Evolutionary conservation across 2,113 vertebrate species (phyloP).

Genomic region (Stigmatopora nigra): DNA sequence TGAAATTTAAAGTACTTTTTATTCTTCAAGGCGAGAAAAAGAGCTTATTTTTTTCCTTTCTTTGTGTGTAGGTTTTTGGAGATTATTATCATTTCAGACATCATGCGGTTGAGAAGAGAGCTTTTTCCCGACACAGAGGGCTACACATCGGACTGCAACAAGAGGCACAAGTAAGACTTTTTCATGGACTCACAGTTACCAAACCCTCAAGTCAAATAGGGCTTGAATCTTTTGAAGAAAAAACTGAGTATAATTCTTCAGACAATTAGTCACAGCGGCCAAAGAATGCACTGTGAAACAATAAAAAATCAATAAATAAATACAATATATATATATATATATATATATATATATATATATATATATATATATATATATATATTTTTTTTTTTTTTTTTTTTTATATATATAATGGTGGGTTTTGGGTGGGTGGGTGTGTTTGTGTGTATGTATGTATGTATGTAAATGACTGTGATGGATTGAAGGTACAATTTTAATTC

Average conservation of each 20-base stretch:
- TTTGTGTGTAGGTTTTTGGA: conserved; percentile 80
- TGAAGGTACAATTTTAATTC: not conserved
- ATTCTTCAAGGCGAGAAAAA: not conserved
- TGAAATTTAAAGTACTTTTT: not conserved
- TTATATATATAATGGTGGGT: too few relatives aligned
- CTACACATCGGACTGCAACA: conserved; percentile 75
- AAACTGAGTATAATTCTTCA: not conserved
- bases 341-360: too few relatives aligned
- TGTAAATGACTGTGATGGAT: not conserved
- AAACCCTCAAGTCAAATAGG: not conserved
- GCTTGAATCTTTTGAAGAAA: not conserved
- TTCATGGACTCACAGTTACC: conserved; percentile 21
- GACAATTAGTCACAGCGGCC: too few relatives aligned
- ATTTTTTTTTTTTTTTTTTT: too few relatives aligned
- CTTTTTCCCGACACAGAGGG: conserved; percentile 74
- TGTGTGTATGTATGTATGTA: too few relatives aligned
- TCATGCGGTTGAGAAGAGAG: conserved; percentile 79
- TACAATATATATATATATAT: too few relatives aligned
- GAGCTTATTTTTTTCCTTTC: conserved; percentile 21
- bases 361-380: too few relatives aligned
- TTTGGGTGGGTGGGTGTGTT: too few relatives aligned
- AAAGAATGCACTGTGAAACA: too few relatives aligned
- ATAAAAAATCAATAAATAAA: too few relatives aligned
- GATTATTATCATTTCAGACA: conserved; percentile 94
- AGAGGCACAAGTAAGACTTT: conserved; percentile 78